Conservation (phyloP, 2,888 invertebrate genomes). For the Zaprionus bogoriensis region DNA sequence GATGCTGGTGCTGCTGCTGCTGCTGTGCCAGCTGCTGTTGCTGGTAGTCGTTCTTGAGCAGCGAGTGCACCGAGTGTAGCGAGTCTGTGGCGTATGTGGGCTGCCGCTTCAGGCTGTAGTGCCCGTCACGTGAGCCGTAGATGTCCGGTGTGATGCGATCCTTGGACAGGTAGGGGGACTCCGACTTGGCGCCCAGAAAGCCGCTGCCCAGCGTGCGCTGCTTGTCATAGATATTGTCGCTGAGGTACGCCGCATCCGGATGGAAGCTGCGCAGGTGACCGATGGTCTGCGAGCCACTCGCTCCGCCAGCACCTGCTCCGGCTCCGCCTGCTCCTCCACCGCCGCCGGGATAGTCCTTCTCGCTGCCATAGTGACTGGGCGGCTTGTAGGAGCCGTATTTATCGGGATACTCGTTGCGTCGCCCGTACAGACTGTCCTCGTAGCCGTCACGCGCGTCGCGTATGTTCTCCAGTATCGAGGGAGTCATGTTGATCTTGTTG, state of each 20-base stretch:
- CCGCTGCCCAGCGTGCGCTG: slow-evolving; percentile 78
- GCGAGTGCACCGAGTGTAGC: slow-evolving; percentile 82
- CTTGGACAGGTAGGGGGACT: slow-evolving; percentile 82
- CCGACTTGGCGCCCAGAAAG: slow-evolving; percentile 79
- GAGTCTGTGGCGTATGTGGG: slow-evolving; percentile 79
- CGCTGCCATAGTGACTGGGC: slow-evolving; percentile 82
- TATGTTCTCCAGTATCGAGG: slow-evolving; percentile 85
- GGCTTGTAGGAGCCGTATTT: slow-evolving; percentile 81
- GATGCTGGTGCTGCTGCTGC: slow-evolving; percentile 76
- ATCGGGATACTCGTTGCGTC: slow-evolving; percentile 80
- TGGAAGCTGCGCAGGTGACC: slow-evolving; percentile 82
- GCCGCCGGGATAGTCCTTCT: slow-evolving; percentile 78
- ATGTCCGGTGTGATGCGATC: slow-evolving; percentile 82
- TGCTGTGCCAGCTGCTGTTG: slow-evolving; percentile 82
- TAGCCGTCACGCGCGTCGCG: slow-evolving; percentile 84
- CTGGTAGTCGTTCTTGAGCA: slow-evolving; percentile 82
- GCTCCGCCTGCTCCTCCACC: neutral
- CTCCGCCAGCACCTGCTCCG: slow-evolving; percentile 43
- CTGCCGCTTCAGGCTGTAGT: slow-evolving; percentile 81
- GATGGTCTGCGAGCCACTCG: slow-evolving; percentile 80
- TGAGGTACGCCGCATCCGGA: slow-evolving; percentile 80
- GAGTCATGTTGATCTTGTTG: slow-evolving; percentile 84
- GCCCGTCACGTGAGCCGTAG: slow-evolving; percentile 82
- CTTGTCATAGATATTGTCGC: slow-evolving; percentile 82
- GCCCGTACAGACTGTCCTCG: slow-evolving; percentile 78